Conservation (phyloP, 2,797 vertebrate species). For the Bucorvus abyssinicus region DNA sequence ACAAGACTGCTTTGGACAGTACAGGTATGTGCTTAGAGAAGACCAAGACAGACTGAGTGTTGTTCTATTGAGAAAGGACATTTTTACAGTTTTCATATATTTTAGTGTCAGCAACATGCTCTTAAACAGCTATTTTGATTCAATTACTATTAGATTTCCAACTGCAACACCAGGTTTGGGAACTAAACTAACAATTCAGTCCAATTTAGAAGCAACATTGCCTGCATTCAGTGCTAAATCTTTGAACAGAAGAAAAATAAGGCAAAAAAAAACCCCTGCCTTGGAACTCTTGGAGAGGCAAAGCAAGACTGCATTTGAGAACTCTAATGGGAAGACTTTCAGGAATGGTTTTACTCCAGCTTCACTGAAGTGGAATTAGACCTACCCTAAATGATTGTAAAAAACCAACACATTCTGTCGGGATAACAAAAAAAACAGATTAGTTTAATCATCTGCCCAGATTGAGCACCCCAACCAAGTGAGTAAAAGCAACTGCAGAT, state of each 20-base stretch:
- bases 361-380: background rate
- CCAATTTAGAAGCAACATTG: background rate
- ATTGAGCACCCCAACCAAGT: background rate
- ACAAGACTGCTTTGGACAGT: background rate
- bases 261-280: rapidly evolving
- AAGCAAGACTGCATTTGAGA: background rate
- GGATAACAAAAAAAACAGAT: background rate
- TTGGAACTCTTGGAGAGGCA: background rate
- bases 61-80: background rate
- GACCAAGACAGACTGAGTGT: background rate
- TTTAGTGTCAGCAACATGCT: background rate
- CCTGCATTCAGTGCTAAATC: background rate
- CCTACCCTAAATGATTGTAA: background rate
- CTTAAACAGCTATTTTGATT: background rate
- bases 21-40: background rate
- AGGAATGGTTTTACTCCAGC: background rate
- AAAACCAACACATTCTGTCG: background rate
- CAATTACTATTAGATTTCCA: background rate
- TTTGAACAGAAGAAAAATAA: background rate
- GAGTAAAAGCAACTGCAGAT: background rate
- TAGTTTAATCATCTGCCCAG: background rate
- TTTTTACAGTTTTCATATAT: background rate
- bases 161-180: background rate
- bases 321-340: background rate
- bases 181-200: background rate